A percentile compares a stretch with the other conserved stretches of the same genome.
phyloP scores from a whole-genome alignment of 2,113 vertebrate genomes.

The Athene cunicularia region DNA sequence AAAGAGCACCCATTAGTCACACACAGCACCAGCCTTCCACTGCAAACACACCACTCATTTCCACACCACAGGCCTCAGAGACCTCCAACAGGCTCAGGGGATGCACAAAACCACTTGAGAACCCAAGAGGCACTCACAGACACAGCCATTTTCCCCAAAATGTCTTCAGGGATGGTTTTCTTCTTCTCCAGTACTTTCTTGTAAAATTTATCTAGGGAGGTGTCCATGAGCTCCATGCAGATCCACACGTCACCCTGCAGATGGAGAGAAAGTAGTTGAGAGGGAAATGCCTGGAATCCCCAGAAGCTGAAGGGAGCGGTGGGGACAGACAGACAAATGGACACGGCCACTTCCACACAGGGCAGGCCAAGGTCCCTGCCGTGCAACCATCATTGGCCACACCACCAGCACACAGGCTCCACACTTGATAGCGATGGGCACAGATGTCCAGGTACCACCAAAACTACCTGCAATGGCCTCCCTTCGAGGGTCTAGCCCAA shows the following conservation, averaged over 20 bases:
- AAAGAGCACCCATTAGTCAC: neutral
- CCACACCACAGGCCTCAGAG: neutral
- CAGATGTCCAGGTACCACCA: neutral
- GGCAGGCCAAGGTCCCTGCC: neutral
- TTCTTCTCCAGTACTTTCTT: conserved; percentile 82
- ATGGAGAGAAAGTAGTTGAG: neutral
- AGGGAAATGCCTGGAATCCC: neutral
- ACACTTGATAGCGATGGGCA: rapidly evolving
- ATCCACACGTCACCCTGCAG: conserved; percentile 81
- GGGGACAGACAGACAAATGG: neutral
- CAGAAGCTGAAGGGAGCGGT: neutral
- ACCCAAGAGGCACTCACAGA: conserved; percentile 74
- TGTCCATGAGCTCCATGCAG: conserved; percentile 86
- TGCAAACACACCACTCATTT: neutral
- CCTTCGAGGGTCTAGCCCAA: neutral
- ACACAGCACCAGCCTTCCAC: neutral
- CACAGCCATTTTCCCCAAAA: conserved; percentile 81
- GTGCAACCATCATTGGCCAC: neutral
- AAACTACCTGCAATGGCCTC: neutral
- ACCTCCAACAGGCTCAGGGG: neutral
- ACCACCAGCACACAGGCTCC: neutral
- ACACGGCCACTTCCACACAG: neutral
- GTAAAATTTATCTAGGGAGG: conserved; percentile 83
- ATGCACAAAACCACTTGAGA: neutral
- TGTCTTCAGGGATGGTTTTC: conserved; percentile 82